Percentiles rank a stretch among this genome's conserved stretches.
Conservation (phyloP, 2,797 vertebrate species). For the Dallia pectoralis region DNA sequence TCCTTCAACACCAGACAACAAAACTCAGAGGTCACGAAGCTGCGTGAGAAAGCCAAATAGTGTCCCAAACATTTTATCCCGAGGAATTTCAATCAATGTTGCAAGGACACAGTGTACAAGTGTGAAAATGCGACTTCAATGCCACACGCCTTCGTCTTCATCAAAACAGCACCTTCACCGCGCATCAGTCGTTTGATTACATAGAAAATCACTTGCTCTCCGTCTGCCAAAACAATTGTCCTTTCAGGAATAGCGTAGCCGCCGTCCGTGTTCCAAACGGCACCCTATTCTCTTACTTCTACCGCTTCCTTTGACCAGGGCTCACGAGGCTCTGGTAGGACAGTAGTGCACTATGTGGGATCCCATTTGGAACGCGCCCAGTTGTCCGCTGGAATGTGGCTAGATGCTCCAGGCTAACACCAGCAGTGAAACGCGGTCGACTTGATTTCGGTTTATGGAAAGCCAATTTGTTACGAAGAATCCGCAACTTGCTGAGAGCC, state of each 20-base stretch:
- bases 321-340: no score
- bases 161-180: slow-evolving; percentile 15
- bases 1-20: no score
- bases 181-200: slow-evolving; percentile 31
- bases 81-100: no score
- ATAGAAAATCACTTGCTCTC: slow-evolving; percentile 28
- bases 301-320: no score
- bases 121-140: no score
- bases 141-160: background rate
- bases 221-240: slow-evolving; percentile 39
- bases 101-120: no score
- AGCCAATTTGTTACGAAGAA: slow-evolving; percentile 50
- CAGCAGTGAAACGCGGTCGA: slow-evolving; percentile 54
- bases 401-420: slow-evolving; percentile 44
- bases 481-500: slow-evolving; percentile 38
- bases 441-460: slow-evolving; percentile 61
- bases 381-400: slow-evolving; percentile 43
- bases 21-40: no score
- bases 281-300: no score
- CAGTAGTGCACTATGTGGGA: no score
- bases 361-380: slow-evolving; percentile 23
- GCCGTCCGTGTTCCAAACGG: no score
- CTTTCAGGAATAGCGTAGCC: background rate
- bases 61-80: no score
- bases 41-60: no score